Percentiles rank a stretch among this genome's conserved stretches.
Evolutionary conservation across 30 jellyfish, hydroid and myxozoan genomes (phyloP).

Genomic region (Cassiopea xamachana): DNA sequence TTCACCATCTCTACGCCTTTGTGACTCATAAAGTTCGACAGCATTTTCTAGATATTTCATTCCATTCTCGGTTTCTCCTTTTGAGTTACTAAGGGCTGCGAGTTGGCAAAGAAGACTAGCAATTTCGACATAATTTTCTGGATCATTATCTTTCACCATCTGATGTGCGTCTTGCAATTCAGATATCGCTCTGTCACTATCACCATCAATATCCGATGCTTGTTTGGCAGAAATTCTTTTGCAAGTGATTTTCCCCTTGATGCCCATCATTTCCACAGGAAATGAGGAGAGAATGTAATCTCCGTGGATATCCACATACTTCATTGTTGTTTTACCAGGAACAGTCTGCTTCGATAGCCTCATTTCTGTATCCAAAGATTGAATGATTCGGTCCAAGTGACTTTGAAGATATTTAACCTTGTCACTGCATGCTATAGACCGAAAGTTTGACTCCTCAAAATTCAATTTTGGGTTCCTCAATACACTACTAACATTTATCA

Average conservation of each 20-base stretch:
- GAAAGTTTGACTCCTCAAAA: conserved; percentile 16
- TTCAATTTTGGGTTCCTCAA: conserved; percentile 10
- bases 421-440: conserved; percentile 35
- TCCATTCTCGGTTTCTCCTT: conserved; percentile 71
- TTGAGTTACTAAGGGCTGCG: conserved; percentile 72
- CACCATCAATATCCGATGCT: conserved; percentile 56
- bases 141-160: conserved; percentile 29
- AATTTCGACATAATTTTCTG: conserved; percentile 49
- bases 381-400: conserved; percentile 81
- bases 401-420: conserved; percentile 65
- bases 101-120: conserved; percentile 78
- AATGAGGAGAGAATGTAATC: conserved; percentile 64
- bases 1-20: conserved; percentile 91
- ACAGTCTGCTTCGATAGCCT: conserved; percentile 72
- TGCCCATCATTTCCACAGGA: conserved; percentile 58
- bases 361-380: conserved; percentile 71
- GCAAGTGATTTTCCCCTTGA: conserved; percentile 48
- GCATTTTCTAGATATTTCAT: conserved; percentile 74
- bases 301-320: conserved; percentile 61
- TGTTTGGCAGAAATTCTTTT: conserved; percentile 63
- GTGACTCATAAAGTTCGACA: conserved; percentile 84
- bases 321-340: conserved; percentile 70
- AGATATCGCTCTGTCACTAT: conserved; percentile 59
- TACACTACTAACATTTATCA: conserved; percentile 70
- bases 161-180: conserved; percentile 58